Percentiles rank a stretch among this genome's conserved stretches.
Evolutionary conservation across 2,113 vertebrate species (phyloP).

Genomic region (Burhinus bistriatus): DNA sequence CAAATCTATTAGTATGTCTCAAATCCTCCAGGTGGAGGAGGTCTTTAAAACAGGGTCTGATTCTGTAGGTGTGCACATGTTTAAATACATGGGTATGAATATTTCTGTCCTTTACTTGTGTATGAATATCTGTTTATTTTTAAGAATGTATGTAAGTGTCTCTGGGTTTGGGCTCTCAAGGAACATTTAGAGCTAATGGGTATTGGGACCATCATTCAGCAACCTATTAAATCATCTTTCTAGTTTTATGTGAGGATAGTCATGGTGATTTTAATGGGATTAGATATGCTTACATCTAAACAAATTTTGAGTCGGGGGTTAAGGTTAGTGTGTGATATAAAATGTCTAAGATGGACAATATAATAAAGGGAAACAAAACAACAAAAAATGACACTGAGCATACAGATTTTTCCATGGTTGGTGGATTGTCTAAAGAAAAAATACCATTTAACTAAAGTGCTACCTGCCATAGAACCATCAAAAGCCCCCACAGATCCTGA

Average conservation of each 20-base stretch:
- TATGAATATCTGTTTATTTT: neutral
- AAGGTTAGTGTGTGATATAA: neutral
- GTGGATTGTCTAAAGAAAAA: neutral
- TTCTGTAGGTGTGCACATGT: neutral
- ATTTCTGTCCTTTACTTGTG: neutral
- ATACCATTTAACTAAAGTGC: conserved; percentile 7
- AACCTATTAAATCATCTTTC: neutral
- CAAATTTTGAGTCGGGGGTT: neutral
- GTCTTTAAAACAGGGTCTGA: neutral
- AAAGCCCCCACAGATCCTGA: neutral
- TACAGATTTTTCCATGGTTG: neutral
- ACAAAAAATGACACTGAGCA: neutral
- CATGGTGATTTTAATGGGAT: neutral
- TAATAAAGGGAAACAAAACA: neutral
- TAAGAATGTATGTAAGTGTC: neutral
- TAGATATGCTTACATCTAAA: neutral
- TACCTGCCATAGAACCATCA: conserved; percentile 13
- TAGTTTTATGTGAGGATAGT: neutral
- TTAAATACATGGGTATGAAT: neutral
- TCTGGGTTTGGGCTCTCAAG: neutral
- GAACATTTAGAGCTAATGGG: neutral
- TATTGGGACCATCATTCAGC: neutral
- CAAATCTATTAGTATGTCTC: neutral
- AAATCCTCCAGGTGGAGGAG: neutral
- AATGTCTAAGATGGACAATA: neutral